Evolutionary conservation across 2,113 vertebrate species (phyloP), one percentile per base, ranked within the genome.

Genomic region (Calonectris borealis): DNA sequence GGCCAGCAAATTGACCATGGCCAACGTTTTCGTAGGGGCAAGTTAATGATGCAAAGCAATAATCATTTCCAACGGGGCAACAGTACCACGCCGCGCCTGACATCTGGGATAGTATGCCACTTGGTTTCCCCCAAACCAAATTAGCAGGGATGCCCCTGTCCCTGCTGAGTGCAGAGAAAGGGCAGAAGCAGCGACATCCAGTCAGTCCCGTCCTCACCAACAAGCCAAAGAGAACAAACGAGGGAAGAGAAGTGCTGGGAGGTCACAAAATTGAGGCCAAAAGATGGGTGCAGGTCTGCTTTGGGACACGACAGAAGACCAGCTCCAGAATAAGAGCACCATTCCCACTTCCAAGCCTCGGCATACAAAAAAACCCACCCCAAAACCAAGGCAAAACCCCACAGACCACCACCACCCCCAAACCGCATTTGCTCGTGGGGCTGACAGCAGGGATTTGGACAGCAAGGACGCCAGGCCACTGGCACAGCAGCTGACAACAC

Each of bases 401-500:
- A 38, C 46, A 77, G 52, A 48, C 7, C 36, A 70, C 6, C 36
- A 7, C 4, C 11, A 14, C 42, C 9, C 44, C 46, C 62, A 62
- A 92, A 49, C 32, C 1, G 3, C 25, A 14, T 6, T 88, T 3
- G 0, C 38, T 22, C 6, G 3, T 1, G 25, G 44, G 36, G 32
- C 32, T 48, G 60, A 64, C 24, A 42, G 73, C 26, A 38, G 32
- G 32, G 31, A 31, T 62, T 31, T 13, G 36, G 46, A 60, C 46
- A 72, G 42, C 22, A 36, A 26, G 40, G 71, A 54, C 1, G 5
- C 32, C 10, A 7, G 49, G 18, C 9, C 10, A 16, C 7, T 1
- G 8, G 24, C n/a, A 2, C 7, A 48, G 73, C 40, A 77, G 58
- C n/a, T 58, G 18, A 0, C 24, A 40, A 17, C 25, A 5, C 10